Evolutionary conservation across 2,113 vertebrate species (phyloP), one percentile per base, ranked within the genome.

Genomic region (Cololabis saira): DNA sequence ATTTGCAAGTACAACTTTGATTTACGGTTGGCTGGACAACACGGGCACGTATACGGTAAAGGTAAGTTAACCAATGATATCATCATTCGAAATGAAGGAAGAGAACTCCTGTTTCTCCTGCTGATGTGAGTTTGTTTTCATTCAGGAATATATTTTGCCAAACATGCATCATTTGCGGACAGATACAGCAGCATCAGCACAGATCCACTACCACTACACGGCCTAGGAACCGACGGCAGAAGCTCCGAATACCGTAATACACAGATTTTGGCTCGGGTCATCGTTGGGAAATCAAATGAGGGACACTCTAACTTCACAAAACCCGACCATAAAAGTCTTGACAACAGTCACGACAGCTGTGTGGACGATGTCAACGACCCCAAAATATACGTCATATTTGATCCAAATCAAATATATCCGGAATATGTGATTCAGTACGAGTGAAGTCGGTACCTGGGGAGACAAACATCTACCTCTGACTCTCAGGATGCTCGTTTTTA

Each of bases 1-100:
- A 97, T 97, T 81, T 97, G 94, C 82, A 94, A 93, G 71, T 94
- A 95, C 80, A 97, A 97, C 76, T 97, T 97, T 82, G 95, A 96
- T 66, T 92, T 94, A 87, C 89, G 93, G 62, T 89, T 96, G 81
- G 89, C 93, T 54, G 91, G 91, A n/a, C 73, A 90, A 48, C 76
- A 90, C 19, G 94, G 78, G 42, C 50, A 91, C 27, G 0, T 76
- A 0, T 93, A 59, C 70, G 95, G 95, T 63, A 95, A 95, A 93
- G 95, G 96, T 95, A 85, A 81, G 67, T 56, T 2, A 16, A 30
- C 12, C 27, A 10, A 52, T 30, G 5, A 17, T 3, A 1, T n/a
- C 49, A 33, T 0, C 0, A 22, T 49, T 11, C 21, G 5, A 27
- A 16, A 53, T 30, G 30, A 59, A 19, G 21, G 12, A 16, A 37